Percentiles rank a stretch among this genome's conserved stretches.
Evolutionary conservation across 2,797 vertebrate genomes (phyloP).

Genomic region (Pogonophryne albipinna): DNA sequence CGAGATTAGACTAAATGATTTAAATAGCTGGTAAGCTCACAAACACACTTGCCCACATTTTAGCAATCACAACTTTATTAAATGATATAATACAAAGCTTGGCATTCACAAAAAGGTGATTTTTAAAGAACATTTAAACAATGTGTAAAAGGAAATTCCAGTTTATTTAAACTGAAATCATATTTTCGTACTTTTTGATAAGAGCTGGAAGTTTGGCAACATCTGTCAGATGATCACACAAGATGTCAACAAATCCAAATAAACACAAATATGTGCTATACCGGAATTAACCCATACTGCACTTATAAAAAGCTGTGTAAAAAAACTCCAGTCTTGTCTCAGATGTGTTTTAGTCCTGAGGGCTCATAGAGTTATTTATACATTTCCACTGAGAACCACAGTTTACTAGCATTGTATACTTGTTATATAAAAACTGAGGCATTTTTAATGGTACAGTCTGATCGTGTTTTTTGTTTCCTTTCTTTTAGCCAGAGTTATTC

Average conservation of each 20-base stretch:
- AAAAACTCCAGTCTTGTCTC: background rate
- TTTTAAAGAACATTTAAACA: background rate
- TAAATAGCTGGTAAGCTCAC: slow-evolving; percentile 85
- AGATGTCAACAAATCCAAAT: background rate
- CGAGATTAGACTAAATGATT: slow-evolving; percentile 84
- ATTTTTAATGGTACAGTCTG: background rate
- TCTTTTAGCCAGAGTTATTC: slow-evolving; percentile 83
- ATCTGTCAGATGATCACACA: background rate
- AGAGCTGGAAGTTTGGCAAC: background rate
- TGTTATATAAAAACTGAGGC: background rate
- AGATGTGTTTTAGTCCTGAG: background rate
- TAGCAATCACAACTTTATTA: background rate
- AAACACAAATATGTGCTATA: background rate
- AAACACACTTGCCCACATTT: background rate
- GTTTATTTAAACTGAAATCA: background rate
- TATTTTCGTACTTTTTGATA: background rate
- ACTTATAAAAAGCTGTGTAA: background rate
- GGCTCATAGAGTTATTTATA: background rate
- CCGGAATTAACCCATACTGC: background rate
- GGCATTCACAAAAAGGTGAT: background rate
- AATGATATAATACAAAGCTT: background rate
- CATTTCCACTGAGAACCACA: background rate
- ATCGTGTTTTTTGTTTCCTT: slow-evolving; percentile 8
- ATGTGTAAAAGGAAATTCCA: background rate
- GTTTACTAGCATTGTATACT: background rate